Evolutionary conservation across 2,888 invertebrate genomes (phyloP).

Genomic region (Eutolmus rufibarbis): DNA sequence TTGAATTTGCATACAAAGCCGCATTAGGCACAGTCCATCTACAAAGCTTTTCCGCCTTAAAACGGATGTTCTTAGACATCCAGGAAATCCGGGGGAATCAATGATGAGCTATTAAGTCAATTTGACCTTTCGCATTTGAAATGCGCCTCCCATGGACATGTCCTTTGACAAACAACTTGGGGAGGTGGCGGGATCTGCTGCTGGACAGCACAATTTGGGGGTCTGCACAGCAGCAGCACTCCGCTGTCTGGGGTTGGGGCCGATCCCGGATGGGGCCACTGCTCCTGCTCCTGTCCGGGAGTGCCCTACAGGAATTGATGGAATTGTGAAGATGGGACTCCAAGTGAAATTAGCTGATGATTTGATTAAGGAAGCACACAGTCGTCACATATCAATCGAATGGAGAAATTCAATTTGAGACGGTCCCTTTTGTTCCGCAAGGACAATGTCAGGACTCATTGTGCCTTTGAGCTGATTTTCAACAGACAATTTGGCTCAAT

Average conservation of each 20-base stretch:
- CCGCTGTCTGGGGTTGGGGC: neutral
- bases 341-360: conserved; percentile 30
- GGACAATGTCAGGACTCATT: neutral
- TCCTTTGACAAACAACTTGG: conserved; percentile 23
- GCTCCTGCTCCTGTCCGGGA: neutral
- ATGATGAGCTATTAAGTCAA: conserved; percentile 63
- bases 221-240: neutral
- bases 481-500: neutral
- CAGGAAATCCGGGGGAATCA: conserved; percentile 63
- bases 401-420: conserved; percentile 28
- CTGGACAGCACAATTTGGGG: neutral
- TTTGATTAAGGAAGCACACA: conserved; percentile 39
- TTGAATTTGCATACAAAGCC: conserved; percentile 50
- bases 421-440: conserved; percentile 6
- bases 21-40: conserved; percentile 49
- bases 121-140: conserved; percentile 38
- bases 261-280: neutral
- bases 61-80: conserved; percentile 61
- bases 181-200: neutral
- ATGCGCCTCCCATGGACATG: conserved; percentile 36
- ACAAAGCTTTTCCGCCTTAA: conserved; percentile 59
- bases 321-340: conserved; percentile 23
- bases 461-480: neutral
- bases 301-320: neutral
- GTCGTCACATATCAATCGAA: conserved; percentile 34